A percentile compares a stretch with the other conserved stretches of the same genome.
phyloP scores from a whole-genome alignment of 2,113 vertebrate species.

The Paedocypris sp. region DNA sequence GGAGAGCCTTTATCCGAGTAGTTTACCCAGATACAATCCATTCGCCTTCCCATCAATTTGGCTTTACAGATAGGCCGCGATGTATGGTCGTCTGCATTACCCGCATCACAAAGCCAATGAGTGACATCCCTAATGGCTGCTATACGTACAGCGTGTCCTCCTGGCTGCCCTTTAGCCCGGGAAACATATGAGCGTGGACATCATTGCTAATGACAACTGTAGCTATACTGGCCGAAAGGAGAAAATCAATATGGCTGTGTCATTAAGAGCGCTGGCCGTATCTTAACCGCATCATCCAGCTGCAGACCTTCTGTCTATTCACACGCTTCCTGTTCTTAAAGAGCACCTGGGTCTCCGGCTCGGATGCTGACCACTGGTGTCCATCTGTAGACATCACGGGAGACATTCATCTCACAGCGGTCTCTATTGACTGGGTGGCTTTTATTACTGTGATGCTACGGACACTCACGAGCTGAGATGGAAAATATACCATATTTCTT shows the following conservation, averaged over 20 bases:
- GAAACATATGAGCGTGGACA: not conserved
- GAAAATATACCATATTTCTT: too few relatives aligned
- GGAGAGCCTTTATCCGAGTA: not conserved
- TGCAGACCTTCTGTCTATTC: not conserved
- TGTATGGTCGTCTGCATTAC: not conserved
- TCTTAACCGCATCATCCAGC: not conserved
- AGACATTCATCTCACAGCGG: slow-evolving; percentile 17
- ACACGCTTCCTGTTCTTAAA: not conserved
- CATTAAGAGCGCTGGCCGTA: not conserved
- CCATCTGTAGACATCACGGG: slow-evolving; percentile 8
- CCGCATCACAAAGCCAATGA: not conserved
- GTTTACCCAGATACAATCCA: not conserved
- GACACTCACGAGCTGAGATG: too few relatives aligned
- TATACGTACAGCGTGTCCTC: slow-evolving; percentile 5
- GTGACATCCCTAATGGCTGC: not conserved
- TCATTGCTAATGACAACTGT: not conserved
- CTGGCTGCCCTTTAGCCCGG: slow-evolving; percentile 4
- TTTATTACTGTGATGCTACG: too few relatives aligned
- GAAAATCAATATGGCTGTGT: slow-evolving; percentile 5
- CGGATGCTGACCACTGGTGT: not conserved
- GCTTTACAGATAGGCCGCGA: not conserved
- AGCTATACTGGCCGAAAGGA: not conserved
- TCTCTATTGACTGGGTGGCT: too few relatives aligned
- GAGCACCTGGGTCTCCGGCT: slow-evolving; percentile 6
- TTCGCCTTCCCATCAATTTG: not conserved